phyloP scores from a whole-genome alignment of 1,140 invertebrate species.

The Neodiprion lecontei region DNA sequence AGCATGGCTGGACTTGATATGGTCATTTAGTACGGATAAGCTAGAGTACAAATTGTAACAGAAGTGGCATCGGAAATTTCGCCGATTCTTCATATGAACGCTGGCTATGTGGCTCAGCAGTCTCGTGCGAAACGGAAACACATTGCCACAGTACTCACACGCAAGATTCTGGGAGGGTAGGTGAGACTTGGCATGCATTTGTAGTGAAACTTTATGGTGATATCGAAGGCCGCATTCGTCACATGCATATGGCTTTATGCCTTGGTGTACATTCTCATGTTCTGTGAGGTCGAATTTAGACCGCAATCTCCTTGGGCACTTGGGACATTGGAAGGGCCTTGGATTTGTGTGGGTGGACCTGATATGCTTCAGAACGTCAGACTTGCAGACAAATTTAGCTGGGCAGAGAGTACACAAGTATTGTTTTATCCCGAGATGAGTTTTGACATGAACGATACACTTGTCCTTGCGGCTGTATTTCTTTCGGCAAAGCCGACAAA shows the following conservation, averaged over 20 bases:
- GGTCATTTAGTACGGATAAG: slow-evolving; percentile 55
- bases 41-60: slow-evolving; percentile 61
- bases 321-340: slow-evolving; percentile 55
- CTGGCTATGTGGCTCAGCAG: slow-evolving; percentile 57
- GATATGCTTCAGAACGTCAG: slow-evolving; percentile 61
- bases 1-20: slow-evolving; percentile 56
- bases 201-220: slow-evolving; percentile 59
- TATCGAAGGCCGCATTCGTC: slow-evolving; percentile 57
- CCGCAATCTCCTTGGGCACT: slow-evolving; percentile 59
- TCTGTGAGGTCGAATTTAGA: slow-evolving; percentile 59
- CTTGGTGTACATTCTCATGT: slow-evolving; percentile 59
- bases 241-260: slow-evolving; percentile 55
- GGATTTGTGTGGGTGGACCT: slow-evolving; percentile 60
- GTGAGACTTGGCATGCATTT: slow-evolving; percentile 60
- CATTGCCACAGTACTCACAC: slow-evolving; percentile 60
- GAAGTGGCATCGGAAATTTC: slow-evolving; percentile 58
- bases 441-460: slow-evolving; percentile 70
- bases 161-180: slow-evolving; percentile 58
- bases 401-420: slow-evolving; percentile 73
- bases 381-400: slow-evolving; percentile 59
- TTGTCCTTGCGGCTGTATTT: slow-evolving; percentile 57
- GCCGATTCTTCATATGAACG: slow-evolving; percentile 57
- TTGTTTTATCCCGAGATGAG: slow-evolving; percentile 73
- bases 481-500: slow-evolving; percentile 55
- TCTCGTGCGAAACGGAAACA: slow-evolving; percentile 58